These are phyloP conservation scores for Xanthia togata DNA, from an alignment of 2,888 invertebrate species.

Conservation along the genomic window DNA sequence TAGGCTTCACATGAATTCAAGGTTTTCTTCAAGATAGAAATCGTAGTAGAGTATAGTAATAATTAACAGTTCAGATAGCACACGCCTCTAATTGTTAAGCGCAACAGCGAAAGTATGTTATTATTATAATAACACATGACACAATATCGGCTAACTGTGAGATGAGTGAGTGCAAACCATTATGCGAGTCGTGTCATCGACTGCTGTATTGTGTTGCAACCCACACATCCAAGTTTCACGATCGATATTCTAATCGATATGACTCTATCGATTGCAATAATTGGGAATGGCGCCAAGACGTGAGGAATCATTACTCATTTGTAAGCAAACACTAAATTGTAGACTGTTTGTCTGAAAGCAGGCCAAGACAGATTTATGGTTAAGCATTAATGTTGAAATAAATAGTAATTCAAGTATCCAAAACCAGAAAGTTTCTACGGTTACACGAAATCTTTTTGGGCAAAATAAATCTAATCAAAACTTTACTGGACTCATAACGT, in stretches of 20 bases:
- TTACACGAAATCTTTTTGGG: not conserved
- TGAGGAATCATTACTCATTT: constrained; percentile 28
- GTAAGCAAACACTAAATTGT: constrained; percentile 33
- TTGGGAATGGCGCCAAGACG: constrained; percentile 47
- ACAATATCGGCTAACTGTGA: constrained; percentile 70
- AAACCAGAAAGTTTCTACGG: not conserved
- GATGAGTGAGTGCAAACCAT: constrained; percentile 70
- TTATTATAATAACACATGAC: constrained; percentile 68
- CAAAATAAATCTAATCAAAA: constrained; percentile 57
- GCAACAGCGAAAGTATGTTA: constrained; percentile 66
- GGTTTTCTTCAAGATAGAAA: constrained; percentile 24
- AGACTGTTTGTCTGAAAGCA: constrained; percentile 4
- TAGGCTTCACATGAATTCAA: constrained; percentile 2
- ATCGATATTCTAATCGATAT: constrained; percentile 61
- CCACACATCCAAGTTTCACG: constrained; percentile 52
- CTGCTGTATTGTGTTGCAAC: constrained; percentile 62
- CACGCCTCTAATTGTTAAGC: constrained; percentile 45
- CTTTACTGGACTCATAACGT: constrained; percentile 50
- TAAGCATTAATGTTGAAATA: constrained; percentile 8
- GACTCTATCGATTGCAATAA: constrained; percentile 45
- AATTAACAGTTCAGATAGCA: constrained; percentile 42
- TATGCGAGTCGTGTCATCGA: constrained; percentile 64
- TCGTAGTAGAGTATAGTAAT: not conserved
- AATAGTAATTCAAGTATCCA: constrained; percentile 11
- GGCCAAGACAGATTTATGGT: constrained; percentile 17